These are phyloP conservation scores for Todiramphus saurophagus DNA, from an alignment of 2,113 vertebrate genomes.

Conservation along the genomic window DNA sequence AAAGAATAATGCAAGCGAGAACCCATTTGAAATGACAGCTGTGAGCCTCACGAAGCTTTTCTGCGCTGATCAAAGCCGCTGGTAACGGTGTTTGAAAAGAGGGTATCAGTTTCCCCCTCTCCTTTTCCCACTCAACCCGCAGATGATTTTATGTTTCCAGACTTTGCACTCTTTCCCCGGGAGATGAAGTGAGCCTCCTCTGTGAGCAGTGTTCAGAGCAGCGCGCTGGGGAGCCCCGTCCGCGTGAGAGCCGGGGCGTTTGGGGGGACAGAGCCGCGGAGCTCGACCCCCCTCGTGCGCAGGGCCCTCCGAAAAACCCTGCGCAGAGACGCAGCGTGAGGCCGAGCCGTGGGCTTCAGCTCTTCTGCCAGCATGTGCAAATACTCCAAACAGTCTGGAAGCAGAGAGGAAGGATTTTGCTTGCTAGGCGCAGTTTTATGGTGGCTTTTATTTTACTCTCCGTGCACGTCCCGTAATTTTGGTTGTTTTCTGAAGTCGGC, in stretches of 20 bases:
- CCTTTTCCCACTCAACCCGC: neutral
- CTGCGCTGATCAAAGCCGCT: slow-evolving; percentile 28
- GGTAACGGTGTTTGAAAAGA: neutral
- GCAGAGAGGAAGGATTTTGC: neutral
- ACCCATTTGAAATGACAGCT: slow-evolving; percentile 49
- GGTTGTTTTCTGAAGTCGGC: neutral
- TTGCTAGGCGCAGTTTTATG: neutral
- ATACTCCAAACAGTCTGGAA: fast-evolving
- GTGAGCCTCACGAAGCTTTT: slow-evolving; percentile 1
- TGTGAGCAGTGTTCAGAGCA: fast-evolving
- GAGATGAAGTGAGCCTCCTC: neutral
- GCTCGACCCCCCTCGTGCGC: fast-evolving
- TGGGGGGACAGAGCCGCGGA: fast-evolving
- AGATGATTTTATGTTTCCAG: neutral
- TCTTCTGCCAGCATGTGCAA: fast-evolving
- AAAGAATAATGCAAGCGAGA: slow-evolving; percentile 45
- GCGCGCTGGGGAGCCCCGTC: fast-evolving
- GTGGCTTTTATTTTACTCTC: neutral
- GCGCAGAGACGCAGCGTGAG: neutral
- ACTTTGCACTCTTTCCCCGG: neutral
- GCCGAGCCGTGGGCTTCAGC: fast-evolving
- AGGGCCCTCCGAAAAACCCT: neutral
- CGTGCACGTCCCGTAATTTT: fast-evolving
- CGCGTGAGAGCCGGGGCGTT: fast-evolving
- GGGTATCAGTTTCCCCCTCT: neutral